Conservation (phyloP, 2,888 invertebrate genomes). For the Piscicola geometra region DNA sequence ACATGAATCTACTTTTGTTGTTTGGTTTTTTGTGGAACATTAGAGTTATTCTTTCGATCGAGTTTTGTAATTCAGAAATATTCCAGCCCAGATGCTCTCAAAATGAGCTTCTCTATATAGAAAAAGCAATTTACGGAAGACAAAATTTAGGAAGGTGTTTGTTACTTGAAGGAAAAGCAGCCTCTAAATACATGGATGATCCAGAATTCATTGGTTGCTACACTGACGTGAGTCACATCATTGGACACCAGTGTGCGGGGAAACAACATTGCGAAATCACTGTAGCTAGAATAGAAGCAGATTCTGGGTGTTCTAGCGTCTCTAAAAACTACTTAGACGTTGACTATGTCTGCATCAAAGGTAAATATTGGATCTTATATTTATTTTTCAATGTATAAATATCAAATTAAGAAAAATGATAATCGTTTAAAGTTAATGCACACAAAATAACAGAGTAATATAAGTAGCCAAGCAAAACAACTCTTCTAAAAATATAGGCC, state of each 20-base stretch:
- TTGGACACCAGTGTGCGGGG: conserved; percentile 31
- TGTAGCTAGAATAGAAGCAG: conserved; percentile 21
- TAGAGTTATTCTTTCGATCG: not conserved
- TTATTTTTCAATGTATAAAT: too few species aligned
- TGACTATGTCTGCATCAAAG: conserved; percentile 9
- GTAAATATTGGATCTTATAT: not conserved
- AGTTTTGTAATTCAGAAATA: conserved; percentile 30
- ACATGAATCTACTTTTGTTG: too few species aligned
- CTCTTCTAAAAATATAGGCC: too few species aligned
- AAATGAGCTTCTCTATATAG: conserved; percentile 23
- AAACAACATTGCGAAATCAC: conserved; percentile 28
- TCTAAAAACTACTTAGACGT: conserved; percentile 6
- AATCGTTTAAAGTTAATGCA: too few species aligned
- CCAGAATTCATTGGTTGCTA: conserved; percentile 29
- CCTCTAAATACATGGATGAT: conserved; percentile 16
- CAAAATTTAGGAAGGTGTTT: conserved; percentile 25
- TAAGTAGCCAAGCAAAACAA: too few species aligned
- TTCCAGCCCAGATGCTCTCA: conserved; percentile 20
- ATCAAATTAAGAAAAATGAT: too few species aligned
- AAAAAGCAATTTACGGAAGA: conserved; percentile 25
- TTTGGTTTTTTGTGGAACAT: too few species aligned
- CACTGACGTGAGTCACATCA: conserved; percentile 22
- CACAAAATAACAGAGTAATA: too few species aligned
- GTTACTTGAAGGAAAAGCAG: conserved; percentile 11
- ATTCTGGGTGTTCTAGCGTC: conserved; percentile 10